phyloP scores from a whole-genome alignment of 1,140 invertebrate species.

The Euwallacea similis region DNA sequence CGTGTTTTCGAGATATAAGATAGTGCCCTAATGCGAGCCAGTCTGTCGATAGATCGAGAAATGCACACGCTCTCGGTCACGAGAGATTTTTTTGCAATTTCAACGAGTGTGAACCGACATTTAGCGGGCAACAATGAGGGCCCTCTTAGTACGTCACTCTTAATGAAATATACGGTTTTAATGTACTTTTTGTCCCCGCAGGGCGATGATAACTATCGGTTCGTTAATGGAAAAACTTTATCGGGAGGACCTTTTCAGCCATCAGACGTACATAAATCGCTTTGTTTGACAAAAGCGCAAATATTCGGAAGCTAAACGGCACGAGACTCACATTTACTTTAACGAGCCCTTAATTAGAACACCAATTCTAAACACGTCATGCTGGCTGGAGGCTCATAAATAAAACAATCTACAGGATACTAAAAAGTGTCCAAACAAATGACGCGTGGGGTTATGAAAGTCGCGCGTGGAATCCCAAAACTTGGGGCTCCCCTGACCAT shows the following conservation, averaged over 20 bases:
- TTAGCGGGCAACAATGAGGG: background rate
- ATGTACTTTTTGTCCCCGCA: conserved; percentile 36
- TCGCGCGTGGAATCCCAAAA: conserved; percentile 26
- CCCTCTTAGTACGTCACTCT: conserved; percentile 14
- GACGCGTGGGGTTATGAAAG: conserved; percentile 6
- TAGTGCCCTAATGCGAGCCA: conserved; percentile 26
- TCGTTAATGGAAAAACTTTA: conserved; percentile 25
- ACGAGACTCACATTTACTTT: no score
- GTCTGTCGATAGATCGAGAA: conserved; percentile 26
- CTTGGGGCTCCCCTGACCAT: conserved; percentile 19
- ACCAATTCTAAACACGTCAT: no score
- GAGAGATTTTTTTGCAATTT: conserved; percentile 14
- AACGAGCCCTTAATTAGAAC: no score
- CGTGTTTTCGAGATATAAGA: conserved; percentile 28
- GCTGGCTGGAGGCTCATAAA: no score
- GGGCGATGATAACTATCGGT: conserved; percentile 19
- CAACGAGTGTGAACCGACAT: background rate
- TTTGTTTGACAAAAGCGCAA: conserved; percentile 1
- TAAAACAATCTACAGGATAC: no score
- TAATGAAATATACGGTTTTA: conserved; percentile 40
- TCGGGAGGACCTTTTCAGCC: background rate
- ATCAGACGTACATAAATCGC: background rate
- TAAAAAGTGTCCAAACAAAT: background rate
- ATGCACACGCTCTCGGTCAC: conserved; percentile 28
- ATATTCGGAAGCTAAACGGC: background rate